phyloP scores from a whole-genome alignment of 2,888 invertebrate genomes.

The Trachelus iudaicus region DNA sequence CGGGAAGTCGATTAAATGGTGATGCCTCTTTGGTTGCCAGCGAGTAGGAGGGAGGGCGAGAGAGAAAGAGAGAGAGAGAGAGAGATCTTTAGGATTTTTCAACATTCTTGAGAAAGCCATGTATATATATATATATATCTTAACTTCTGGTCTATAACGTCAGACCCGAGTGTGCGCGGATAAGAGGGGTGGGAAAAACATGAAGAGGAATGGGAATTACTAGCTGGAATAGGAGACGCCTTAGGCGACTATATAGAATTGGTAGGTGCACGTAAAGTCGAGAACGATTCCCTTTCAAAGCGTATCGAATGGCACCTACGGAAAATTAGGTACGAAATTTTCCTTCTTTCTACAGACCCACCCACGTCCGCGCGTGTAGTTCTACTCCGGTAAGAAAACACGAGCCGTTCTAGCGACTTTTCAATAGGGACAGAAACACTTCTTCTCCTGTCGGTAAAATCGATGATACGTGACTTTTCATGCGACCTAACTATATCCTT shows the following conservation, averaged over 20 bases:
- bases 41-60: background rate
- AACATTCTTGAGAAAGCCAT: background rate
- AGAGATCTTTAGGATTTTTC: background rate
- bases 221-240: background rate
- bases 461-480: constrained; percentile 46
- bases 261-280: background rate
- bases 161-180: background rate
- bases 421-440: constrained; percentile 32
- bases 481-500: background rate
- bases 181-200: background rate
- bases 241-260: background rate
- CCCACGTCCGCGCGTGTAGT: background rate
- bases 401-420: background rate
- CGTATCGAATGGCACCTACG: background rate
- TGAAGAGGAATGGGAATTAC: background rate
- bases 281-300: background rate
- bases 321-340: background rate
- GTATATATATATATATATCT: background rate
- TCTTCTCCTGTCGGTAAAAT: constrained; percentile 43
- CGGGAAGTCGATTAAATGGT: background rate
- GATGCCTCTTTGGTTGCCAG: background rate
- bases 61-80: too few relatives aligned
- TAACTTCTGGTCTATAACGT: background rate
- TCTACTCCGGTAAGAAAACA: background rate
- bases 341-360: background rate